These are phyloP conservation scores for Gadopsis marmoratus DNA, from an alignment of 2,797 vertebrate species.

Conservation along the genomic window DNA sequence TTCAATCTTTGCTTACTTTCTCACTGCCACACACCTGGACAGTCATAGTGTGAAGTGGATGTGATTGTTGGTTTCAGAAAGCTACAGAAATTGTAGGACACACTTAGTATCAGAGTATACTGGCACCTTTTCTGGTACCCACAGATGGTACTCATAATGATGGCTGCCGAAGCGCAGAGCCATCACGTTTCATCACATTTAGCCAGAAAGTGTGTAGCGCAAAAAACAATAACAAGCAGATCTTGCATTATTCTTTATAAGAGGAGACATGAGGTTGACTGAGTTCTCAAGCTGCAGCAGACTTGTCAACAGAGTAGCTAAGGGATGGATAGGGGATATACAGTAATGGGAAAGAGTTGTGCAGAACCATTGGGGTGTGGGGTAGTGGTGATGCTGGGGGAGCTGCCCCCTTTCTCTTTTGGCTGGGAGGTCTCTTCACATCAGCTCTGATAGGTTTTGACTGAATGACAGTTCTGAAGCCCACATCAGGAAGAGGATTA, in stretches of 20 bases:
- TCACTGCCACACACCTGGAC: not conserved
- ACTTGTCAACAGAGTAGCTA: constrained; percentile 30
- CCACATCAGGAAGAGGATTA: constrained; percentile 74
- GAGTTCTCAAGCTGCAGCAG: constrained; percentile 20
- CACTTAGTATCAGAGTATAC: not conserved
- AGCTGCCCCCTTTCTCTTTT: constrained; percentile 45
- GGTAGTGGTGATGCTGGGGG: constrained; percentile 31
- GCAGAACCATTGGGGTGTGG: constrained; percentile 27
- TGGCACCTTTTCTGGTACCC: not conserved
- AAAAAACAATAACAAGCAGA: constrained; percentile 11
- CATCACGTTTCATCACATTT: constrained; percentile 39
- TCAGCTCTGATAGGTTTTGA: constrained; percentile 73
- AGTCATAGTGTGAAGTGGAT: not conserved
- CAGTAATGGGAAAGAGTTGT: constrained; percentile 51
- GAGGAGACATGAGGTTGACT: not conserved
- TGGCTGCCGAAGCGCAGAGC: not conserved
- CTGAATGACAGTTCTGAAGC: constrained; percentile 73
- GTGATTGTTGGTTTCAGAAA: not conserved
- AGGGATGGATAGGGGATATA: constrained; percentile 29
- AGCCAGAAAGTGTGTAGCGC: constrained; percentile 12
- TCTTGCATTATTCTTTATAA: constrained; percentile 5
- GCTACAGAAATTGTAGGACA: not conserved
- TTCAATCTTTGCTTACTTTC: not conserved
- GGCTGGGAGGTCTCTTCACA: constrained; percentile 74
- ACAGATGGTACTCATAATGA: not conserved